Conservation (phyloP, 2,113 vertebrate genomes). For the Limanda limanda region DNA sequence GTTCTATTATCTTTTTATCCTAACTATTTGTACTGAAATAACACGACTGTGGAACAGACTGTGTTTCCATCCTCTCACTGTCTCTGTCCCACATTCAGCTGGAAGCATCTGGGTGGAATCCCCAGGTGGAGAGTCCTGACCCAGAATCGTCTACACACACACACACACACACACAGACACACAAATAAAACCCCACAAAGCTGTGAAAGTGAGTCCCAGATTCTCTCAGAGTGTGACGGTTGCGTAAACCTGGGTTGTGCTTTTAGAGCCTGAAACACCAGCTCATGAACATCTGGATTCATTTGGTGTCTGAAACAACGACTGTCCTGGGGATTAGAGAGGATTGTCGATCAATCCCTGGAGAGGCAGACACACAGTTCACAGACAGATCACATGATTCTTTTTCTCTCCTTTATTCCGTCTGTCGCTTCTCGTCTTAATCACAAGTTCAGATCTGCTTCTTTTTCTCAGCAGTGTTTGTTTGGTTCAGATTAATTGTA, state of each 20-base stretch:
- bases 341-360: constrained; percentile 60
- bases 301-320: constrained; percentile 40
- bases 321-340: constrained; percentile 61
- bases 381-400: constrained; percentile 42
- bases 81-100: constrained; percentile 56
- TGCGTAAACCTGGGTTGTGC: background rate
- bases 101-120: constrained; percentile 60
- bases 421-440: background rate
- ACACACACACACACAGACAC: background rate
- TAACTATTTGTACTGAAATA: no score
- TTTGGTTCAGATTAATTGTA: background rate
- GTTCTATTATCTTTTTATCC: no score
- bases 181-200: no score
- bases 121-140: constrained; percentile 57
- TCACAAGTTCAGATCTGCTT: no score
- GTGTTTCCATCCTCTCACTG: constrained; percentile 4
- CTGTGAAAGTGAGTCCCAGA: background rate
- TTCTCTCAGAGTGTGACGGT: background rate
- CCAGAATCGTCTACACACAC: constrained; percentile 33
- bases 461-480: no score
- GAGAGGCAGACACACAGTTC: constrained; percentile 49
- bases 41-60: no score
- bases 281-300: constrained; percentile 19
- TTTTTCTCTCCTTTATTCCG: constrained; percentile 22
- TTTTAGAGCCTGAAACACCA: background rate